These are phyloP conservation scores for Lycocerus yunnanus DNA, from an alignment of 2,888 invertebrate species.

Conservation along the genomic window DNA sequence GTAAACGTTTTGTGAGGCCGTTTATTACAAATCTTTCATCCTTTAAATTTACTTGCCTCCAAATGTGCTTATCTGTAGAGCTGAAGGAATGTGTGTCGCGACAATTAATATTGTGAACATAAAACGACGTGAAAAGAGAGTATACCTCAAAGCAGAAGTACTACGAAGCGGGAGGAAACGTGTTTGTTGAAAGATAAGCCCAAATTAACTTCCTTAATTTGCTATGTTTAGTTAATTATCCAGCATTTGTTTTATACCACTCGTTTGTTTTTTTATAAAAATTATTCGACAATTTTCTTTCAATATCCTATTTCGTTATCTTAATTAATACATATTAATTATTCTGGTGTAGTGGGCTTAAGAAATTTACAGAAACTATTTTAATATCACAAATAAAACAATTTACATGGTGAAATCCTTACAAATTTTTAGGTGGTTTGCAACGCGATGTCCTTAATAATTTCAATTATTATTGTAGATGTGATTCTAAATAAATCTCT, in stretches of 20 bases:
- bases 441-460: no score
- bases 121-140: slow-evolving; percentile 41
- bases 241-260: slow-evolving; percentile 36
- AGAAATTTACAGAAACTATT: no score
- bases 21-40: slow-evolving; percentile 21
- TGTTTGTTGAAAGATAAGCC: slow-evolving; percentile 53
- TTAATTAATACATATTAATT: neutral
- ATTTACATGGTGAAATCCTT: no score
- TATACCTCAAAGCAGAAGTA: slow-evolving; percentile 42
- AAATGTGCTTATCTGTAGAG: slow-evolving; percentile 22
- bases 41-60: slow-evolving; percentile 17
- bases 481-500: no score
- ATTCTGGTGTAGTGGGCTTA: neutral
- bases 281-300: neutral
- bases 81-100: slow-evolving; percentile 31
- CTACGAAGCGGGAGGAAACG: slow-evolving; percentile 41
- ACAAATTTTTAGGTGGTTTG: no score
- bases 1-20: slow-evolving; percentile 14
- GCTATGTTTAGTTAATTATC: slow-evolving; percentile 52
- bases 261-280: slow-evolving; percentile 7
- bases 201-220: slow-evolving; percentile 52
- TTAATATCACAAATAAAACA: no score
- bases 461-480: no score
- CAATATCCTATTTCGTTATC: neutral
- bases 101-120: slow-evolving; percentile 49